These are phyloP conservation scores for Mormyrus lacerda DNA, from an alignment of 2,113 vertebrate species.

Conservation along the genomic window DNA sequence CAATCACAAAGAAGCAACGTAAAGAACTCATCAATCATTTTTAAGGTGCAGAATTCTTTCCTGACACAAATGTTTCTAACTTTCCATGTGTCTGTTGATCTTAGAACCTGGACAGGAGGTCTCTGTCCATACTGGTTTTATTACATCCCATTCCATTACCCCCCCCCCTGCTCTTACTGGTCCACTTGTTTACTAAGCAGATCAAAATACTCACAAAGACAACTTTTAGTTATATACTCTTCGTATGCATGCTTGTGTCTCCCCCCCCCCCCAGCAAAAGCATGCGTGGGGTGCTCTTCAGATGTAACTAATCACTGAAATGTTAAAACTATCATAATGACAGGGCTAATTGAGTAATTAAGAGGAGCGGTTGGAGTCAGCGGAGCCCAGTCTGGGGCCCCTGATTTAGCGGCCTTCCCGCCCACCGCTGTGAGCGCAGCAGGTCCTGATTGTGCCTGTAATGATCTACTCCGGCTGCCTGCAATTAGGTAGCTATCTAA, in stretches of 20 bases:
- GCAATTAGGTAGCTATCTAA: slow-evolving; percentile 9
- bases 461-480: slow-evolving; percentile 4
- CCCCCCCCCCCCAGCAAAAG: background rate
- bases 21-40: background rate
- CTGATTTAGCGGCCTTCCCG: background rate
- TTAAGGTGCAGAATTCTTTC: background rate
- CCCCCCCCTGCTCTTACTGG: background rate
- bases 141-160: background rate
- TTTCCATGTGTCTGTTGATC: background rate
- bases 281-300: background rate
- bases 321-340: slow-evolving; percentile 4
- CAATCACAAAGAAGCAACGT: background rate
- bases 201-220: background rate
- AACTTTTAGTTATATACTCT: background rate
- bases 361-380: background rate
- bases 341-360: slow-evolving; percentile 16
- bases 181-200: background rate
- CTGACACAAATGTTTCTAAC: background rate
- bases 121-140: background rate
- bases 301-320: slow-evolving; percentile 12
- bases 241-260: background rate
- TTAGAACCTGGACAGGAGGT: background rate
- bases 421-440: background rate
- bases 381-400: background rate
- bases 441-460: slow-evolving; percentile 4